Evolutionary conservation across 2,113 vertebrate species (phyloP).

Genomic region (Alosa alosa): DNA sequence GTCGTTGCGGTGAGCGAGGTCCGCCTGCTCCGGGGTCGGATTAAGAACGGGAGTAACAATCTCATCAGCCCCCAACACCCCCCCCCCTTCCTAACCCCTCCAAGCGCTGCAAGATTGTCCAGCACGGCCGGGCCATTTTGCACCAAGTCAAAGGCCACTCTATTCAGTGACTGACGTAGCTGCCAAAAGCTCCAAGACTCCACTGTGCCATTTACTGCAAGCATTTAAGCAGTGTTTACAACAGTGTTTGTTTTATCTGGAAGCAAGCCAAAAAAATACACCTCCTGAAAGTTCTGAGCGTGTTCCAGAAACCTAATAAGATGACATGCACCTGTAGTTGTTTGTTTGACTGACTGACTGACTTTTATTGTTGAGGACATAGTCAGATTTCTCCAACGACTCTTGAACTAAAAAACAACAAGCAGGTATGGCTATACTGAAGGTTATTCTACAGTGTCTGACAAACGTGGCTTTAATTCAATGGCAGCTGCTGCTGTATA

Average conservation of each 20-base stretch:
- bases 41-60: conserved; percentile 45
- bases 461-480: not conserved
- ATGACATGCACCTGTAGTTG: not conserved
- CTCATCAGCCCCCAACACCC: conserved; percentile 39
- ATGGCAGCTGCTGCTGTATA: not conserved
- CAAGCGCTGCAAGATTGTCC: conserved; percentile 31
- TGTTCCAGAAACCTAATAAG: not conserved
- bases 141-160: conserved; percentile 24
- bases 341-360: too few species aligned
- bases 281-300: not conserved
- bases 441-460: not conserved
- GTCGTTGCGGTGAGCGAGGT: not conserved
- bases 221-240: not conserved
- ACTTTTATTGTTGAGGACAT: too few species aligned
- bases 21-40: conserved; percentile 44
- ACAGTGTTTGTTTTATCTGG: not conserved
- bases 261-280: not conserved
- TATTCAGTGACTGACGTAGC: not conserved
- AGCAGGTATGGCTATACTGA: not conserved
- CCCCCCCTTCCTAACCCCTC: not conserved
- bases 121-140: conserved; percentile 15
- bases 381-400: not conserved
- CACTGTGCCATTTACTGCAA: not conserved
- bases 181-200: not conserved
- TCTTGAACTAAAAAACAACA: not conserved